A percentile compares a stretch with the other conserved stretches of the same genome.
These are phyloP conservation scores for Eudemis profundana DNA, from an alignment of 2,888 invertebrate genomes.

Conservation along the genomic window DNA sequence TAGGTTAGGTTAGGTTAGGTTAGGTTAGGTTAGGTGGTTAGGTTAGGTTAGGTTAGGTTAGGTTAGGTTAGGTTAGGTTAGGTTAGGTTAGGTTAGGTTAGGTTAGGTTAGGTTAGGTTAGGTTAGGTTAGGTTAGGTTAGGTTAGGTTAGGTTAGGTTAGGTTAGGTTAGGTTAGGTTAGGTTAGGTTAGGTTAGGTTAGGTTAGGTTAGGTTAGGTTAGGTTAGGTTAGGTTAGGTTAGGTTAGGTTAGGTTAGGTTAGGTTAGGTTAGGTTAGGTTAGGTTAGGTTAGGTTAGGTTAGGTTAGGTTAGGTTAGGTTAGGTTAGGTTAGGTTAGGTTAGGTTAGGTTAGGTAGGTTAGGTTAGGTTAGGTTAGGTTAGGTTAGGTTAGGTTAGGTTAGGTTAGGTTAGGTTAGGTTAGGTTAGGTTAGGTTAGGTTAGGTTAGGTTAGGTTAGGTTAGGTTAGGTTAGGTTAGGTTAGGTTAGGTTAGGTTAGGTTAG, in stretches of 20 bases:
- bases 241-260: too few species aligned
- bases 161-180: too few species aligned
- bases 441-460: conserved; percentile 48
- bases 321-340: conserved; percentile 17
- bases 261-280: conserved; percentile 39
- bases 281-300: conserved; percentile 40
- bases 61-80: too few species aligned
- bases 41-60: conserved; percentile 41
- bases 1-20: conserved; percentile 40
- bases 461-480: conserved; percentile 46
- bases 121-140: too few species aligned
- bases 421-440: conserved; percentile 46
- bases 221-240: conserved; percentile 37
- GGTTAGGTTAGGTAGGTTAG: conserved; percentile 35
- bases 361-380: conserved; percentile 41
- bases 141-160: too few species aligned
- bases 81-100: conserved; percentile 44
- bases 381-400: conserved; percentile 33
- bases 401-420: conserved; percentile 43
- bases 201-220: conserved; percentile 26
- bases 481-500: conserved; percentile 48
- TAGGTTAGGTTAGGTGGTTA: conserved; percentile 32
- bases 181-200: background rate
- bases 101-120: conserved; percentile 44
- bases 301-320: conserved; percentile 22